Evolutionary conservation across 1,140 invertebrate species (phyloP), one percentile per base, ranked within the genome.

Genomic region (Drosophila tristis): DNA sequence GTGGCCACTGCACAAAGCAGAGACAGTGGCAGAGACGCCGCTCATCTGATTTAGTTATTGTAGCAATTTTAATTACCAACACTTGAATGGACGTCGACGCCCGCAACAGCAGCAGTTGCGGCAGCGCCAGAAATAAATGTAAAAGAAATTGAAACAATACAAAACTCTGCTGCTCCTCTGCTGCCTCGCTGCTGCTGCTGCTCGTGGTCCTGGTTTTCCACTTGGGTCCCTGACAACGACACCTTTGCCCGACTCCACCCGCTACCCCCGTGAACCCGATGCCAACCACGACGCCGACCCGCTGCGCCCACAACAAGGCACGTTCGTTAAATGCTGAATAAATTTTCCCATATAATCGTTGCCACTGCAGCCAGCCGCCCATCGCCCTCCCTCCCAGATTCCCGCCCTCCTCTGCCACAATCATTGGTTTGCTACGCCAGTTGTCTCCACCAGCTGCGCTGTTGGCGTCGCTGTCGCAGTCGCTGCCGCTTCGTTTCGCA

Each of bases 241-340:
- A 87, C 78, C 82, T 86, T 79, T 63, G 65, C 65, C 80, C 47
- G 79, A 66, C 75, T 62, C 43, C 62, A 59, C 68, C 61, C 49
- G 29, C 53, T 29, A 43, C 25, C 15, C 20, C 58, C 48, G 7
- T 3, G 25, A 11, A 59, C 65, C 25, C 64, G 62, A 67, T 68
- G 47, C 45, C 60, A 44, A 42, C 65, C 42, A 15, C n/a, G 8
- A 50, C 55, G 25, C 61, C 23, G n/a, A 9, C 63, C 35, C 63
- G 31, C 29, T 31, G 51, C 29, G 35, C 42, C 25, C 23, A 48
- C 54, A 60, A 75, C 61, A 63, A 74, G 62, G 62, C 68, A 80
- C 78, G 59, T 87, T 86, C 82, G 82, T 86, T 86, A 87, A 87
- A 86, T 86, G 82, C 67, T 86, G 82, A 86, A 86, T 86, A 86